These are phyloP conservation scores for Petroica traversi DNA, from an alignment of 2,113 vertebrate genomes.

Conservation along the genomic window DNA sequence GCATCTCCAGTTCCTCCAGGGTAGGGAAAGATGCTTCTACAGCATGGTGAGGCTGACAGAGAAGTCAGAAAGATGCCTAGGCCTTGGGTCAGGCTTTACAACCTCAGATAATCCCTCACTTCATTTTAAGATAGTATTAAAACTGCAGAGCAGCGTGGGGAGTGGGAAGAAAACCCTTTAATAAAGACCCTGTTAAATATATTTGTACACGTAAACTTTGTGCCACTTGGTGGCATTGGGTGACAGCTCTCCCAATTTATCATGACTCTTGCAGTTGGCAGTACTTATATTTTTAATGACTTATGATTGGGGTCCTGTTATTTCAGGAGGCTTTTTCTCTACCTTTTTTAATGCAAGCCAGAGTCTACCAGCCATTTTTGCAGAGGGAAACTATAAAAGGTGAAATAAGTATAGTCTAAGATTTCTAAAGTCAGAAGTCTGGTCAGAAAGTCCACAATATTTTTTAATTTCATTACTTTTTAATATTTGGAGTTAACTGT, in stretches of 20 bases:
- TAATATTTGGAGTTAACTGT: not conserved
- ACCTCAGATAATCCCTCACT: not conserved
- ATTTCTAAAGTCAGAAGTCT: not conserved
- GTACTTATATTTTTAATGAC: not conserved
- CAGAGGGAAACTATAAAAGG: not conserved
- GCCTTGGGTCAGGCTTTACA: not conserved
- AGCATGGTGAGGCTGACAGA: accelerated
- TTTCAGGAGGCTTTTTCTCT: not conserved
- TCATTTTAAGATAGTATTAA: not conserved
- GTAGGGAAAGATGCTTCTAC: too few species aligned
- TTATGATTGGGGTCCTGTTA: not conserved
- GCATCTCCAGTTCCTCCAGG: not conserved
- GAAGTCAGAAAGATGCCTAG: not conserved
- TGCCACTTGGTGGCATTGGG: not conserved
- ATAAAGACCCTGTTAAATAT: constrained; percentile 1
- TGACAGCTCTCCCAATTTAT: not conserved
- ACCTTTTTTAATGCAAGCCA: not conserved
- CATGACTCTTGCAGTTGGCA: not conserved
- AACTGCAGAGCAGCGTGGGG: not conserved
- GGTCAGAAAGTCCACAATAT: not conserved
- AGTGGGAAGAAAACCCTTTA: not conserved
- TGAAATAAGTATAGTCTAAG: not conserved
- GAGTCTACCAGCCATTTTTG: not conserved
- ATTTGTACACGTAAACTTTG: not conserved
- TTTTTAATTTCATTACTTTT: not conserved